Conservation (phyloP, 2,113 vertebrate species). For the Amblyopsis rosae region DNA sequence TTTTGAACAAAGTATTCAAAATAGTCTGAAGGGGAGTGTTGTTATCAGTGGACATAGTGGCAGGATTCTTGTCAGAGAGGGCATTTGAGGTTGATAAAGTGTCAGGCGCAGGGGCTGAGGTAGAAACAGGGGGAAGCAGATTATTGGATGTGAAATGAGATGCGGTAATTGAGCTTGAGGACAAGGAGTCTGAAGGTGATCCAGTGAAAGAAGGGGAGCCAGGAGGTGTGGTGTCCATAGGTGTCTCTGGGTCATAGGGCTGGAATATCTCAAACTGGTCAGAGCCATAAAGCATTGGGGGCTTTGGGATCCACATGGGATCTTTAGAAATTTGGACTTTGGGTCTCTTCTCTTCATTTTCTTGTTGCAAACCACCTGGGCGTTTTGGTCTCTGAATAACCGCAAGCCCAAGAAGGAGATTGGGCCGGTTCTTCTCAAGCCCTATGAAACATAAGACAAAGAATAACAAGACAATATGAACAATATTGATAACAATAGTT, state of each 20-base stretch:
- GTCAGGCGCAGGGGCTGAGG: constrained; percentile 34
- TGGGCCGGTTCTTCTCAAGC: constrained; percentile 88
- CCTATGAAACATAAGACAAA: constrained; percentile 75
- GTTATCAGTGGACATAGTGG: constrained; percentile 40
- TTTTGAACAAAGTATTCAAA: constrained; percentile 86
- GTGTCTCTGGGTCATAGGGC: constrained; percentile 73
- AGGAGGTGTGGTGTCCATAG: constrained; percentile 74
- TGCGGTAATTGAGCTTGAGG: constrained; percentile 65
- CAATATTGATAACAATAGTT: no score
- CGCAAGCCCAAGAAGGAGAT: constrained; percentile 92
- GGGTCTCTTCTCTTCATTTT: constrained; percentile 84
- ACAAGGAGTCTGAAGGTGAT: constrained; percentile 61
- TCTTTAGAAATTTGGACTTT: constrained; percentile 75
- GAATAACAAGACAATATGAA: neutral
- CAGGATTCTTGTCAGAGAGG: constrained; percentile 25
- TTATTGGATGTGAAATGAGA: constrained; percentile 63
- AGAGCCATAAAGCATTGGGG: constrained; percentile 57
- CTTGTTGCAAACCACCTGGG: constrained; percentile 58
- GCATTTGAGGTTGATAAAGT: constrained; percentile 22
- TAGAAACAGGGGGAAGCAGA: constrained; percentile 61
- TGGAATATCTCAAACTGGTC: constrained; percentile 78
- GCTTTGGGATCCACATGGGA: constrained; percentile 73
- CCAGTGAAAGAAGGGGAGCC: constrained; percentile 78
- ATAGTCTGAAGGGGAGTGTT: constrained; percentile 86
- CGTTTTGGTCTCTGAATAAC: constrained; percentile 90